phyloP scores from a whole-genome alignment of 1,140 invertebrate species.

The Neuroterus valhalla region DNA sequence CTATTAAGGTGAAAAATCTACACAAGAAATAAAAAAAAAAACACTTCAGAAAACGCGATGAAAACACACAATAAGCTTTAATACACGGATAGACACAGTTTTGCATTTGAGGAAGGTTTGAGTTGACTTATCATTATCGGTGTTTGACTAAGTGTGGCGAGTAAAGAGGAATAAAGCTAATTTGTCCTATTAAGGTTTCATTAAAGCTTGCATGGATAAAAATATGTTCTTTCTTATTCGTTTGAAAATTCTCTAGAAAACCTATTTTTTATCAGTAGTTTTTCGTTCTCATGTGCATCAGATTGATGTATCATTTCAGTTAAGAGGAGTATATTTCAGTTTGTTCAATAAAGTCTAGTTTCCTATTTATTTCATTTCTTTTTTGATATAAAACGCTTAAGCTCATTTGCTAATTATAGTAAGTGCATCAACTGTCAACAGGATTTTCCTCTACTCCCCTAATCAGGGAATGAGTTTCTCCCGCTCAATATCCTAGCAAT shows the following conservation, averaged over 20 bases:
- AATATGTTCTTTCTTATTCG: no score
- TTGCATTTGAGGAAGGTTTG: background rate
- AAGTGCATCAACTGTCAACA: conserved; percentile 21
- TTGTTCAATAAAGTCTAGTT: no score
- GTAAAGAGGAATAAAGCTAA: no score
- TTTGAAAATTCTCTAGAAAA: no score
- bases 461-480: conserved; percentile 26
- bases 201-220: background rate
- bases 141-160: no score
- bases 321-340: no score
- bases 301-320: no score
- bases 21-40: background rate
- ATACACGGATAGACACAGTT: background rate
- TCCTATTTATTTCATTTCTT: background rate
- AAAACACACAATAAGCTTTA: conserved; percentile 3
- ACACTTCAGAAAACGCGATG: background rate
- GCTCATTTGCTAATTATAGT: conserved; percentile 8
- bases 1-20: conserved; percentile 21
- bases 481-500: background rate
- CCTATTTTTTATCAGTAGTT: no score
- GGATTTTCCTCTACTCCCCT: conserved; percentile 21
- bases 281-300: no score
- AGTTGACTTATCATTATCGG: conserved; percentile 8
- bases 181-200: no score
- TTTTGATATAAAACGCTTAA: background rate